Base-by-base conservation (phyloP, 2,888 invertebrate genomes). In the Zygaena filipendulae region DNA sequence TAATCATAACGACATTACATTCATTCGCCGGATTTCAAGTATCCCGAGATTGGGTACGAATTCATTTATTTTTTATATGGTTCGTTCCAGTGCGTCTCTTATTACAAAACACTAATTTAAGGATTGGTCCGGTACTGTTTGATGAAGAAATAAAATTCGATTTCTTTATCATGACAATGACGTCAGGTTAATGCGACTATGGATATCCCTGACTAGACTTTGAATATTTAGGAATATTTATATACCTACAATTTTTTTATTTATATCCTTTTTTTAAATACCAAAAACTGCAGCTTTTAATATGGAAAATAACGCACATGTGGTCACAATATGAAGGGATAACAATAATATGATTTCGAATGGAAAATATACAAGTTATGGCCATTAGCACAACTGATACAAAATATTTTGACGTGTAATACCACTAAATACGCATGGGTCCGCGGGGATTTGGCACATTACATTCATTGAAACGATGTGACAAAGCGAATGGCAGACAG, bases 1-100 rank as follows among this genome's bases (percentile, higher is more conserved):
- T 77, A 77, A 79, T 79, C 72, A 67, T 75, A 77, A 77, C 74
- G 60, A 68, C 64, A 77, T 74, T 77, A 77, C 72, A 70, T 74
- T 74, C 69, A 72, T 74, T 72, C 69, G 56, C 40, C 44, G 69
- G 62, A 69, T 70, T 66, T 75, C 63, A 66, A 75, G 75, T 70
- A 69, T 72, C 60, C 48, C 49, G 45, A 55, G 61, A 61, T 60
- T 54, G 55, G 48, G 40, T 44, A 44, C 46, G 54, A 51, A 54
- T 59, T 63, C 62, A 18, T 9, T 41, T 37, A 38, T 40, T 45
- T 59, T 59, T 67, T 70, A 70, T 64, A 45, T 33, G 58, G 42
- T 42, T 39, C 47, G 45, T 46, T 48, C 46, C 50, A 50, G 52
- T 51, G 58, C 52, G 60, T 63, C 67, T 63, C 59, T 62, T 63